Base-by-base conservation (phyloP, 1,140 invertebrate species). In the Metopolophium dirhodum region DNA sequence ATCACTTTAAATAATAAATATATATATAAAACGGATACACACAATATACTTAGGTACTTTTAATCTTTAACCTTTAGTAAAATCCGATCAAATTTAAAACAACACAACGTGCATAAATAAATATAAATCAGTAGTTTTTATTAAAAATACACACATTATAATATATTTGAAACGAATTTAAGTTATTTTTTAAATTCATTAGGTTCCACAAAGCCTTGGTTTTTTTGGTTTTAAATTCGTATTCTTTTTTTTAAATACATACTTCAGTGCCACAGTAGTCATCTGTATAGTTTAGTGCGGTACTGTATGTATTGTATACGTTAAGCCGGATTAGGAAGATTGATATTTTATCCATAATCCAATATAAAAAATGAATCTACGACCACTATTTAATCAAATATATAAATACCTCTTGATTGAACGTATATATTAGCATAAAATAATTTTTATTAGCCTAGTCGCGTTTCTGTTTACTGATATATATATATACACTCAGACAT, bases 371-470 rank as follows among this genome's bases (percentile, higher is more conserved):
- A 87, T 87, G 45, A 87, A 87, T 87, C 45, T 45, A 49, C 85
- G 11, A n/a, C 30, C 85, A 87, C 85, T 85, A 85, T 85, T 85
- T 85, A 85, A 85, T 85, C 83, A 49, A 87, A 87, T 87, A 49
- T 49, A 49, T 49, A 87, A 87, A 87, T 49, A 87, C 45, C 30
- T 37, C 45, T 3, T 87, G 85, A 87, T 87, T 87, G 85, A 87
- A 87, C 26, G 85, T 87, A 30, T n/a, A 87, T 49, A 87, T 87
- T 87, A 87, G 45, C 85, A 87, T 87, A 87, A 87, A 87, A 87
- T 87, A 86, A 87, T 87, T 87, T 87, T 87, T 85, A 41, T 41
- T 41, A 83, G 20, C n/a, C 82, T 83, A 85, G 11, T 37, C 2
- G 22, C 7, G 8, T 41, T 85, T 85, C 35, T 87, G 30, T 87